Base-by-base conservation (phyloP, 2,113 vertebrate species). In the Pedionomus torquatus region DNA sequence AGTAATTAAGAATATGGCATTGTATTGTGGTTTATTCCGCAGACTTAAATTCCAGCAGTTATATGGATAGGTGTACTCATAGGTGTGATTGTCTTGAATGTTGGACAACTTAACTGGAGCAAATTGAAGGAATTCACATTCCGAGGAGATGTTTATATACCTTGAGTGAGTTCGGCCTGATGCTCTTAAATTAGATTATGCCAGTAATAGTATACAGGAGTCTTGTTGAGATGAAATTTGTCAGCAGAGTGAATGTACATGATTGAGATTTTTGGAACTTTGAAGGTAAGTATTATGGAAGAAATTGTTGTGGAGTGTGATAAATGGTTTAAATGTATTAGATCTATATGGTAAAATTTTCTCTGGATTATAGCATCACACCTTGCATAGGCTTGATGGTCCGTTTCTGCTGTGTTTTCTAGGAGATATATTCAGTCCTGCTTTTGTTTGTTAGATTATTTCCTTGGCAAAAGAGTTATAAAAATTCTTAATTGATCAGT, bases 1-100 rank as follows among this genome's bases (percentile, higher is more conserved):
- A 44, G 12, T 74, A n/a, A 41, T 84, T 49, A 51, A 41, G 51
- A 46, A 20, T 44, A 41, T 0, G 0, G 8, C 24, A 9, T 61
- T 79, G 17, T 60, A 20, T 35, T 91, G 52, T 49, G 41, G 12
- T 68, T 84, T 89, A 23, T 82, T 87, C 52, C 6, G 6, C n/a
- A 77, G 24, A 49, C 28, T 89, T 87, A 15, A 61, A 20, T 81
- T 87, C 18, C 51, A 75, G 9, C 9, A 41, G 83, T 69, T 83
- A 11, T 44, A 6, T 66, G 26, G 26, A 57, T 87, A 84, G 28
- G 2, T 74, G 28, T 74, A 33, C 39, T 88, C 2, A 0, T 48
- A 81, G 37, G 17, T 81, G 24, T 90, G 51, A 2, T 31, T 87
- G 44, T 91, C 58, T 31, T 77, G 39, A 83, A 55, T 83, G 30